phyloP scores from a whole-genome alignment of 2,888 invertebrate genomes.

The Pediacus dermestoides region DNA sequence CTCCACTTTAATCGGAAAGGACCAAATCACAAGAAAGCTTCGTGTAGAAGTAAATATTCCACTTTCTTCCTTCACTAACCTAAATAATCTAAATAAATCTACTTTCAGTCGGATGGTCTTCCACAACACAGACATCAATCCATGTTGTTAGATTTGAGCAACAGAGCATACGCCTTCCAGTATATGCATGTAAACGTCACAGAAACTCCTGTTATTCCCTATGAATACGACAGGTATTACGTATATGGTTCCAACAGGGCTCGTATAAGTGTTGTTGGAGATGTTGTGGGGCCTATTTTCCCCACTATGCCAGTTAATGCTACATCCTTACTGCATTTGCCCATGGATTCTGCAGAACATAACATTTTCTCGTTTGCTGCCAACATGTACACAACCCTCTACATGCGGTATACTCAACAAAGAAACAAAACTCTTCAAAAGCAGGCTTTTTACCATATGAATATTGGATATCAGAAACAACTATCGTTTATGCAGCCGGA shows the following conservation, averaged over 20 bases:
- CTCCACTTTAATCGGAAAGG: constrained; percentile 68
- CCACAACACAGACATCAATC: constrained; percentile 92
- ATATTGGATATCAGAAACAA: constrained; percentile 85
- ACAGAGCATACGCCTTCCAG: constrained; percentile 86
- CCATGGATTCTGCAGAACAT: constrained; percentile 92
- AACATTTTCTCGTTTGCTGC: constrained; percentile 96
- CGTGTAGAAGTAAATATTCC: constrained; percentile 66
- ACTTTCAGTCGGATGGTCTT: constrained; percentile 75
- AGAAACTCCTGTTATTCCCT: constrained; percentile 88
- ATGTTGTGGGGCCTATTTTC: constrained; percentile 90
- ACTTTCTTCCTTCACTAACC: neutral
- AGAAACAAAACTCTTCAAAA: constrained; percentile 77
- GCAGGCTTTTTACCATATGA: constrained; percentile 82
- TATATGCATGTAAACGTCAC: constrained; percentile 95
- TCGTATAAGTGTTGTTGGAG: constrained; percentile 78
- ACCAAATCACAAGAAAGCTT: constrained; percentile 62
- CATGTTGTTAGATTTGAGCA: constrained; percentile 85
- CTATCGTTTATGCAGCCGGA: constrained; percentile 86
- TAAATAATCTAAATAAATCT: constrained; percentile 1
- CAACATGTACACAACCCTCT: constrained; percentile 85
- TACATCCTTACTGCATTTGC: constrained; percentile 71
- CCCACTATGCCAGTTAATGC: constrained; percentile 91
- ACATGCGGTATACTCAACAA: constrained; percentile 88
- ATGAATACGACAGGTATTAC: constrained; percentile 86
- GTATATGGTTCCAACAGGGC: constrained; percentile 91